Conservation (phyloP, 2,113 vertebrate species). For the Melanocharis versteri region DNA sequence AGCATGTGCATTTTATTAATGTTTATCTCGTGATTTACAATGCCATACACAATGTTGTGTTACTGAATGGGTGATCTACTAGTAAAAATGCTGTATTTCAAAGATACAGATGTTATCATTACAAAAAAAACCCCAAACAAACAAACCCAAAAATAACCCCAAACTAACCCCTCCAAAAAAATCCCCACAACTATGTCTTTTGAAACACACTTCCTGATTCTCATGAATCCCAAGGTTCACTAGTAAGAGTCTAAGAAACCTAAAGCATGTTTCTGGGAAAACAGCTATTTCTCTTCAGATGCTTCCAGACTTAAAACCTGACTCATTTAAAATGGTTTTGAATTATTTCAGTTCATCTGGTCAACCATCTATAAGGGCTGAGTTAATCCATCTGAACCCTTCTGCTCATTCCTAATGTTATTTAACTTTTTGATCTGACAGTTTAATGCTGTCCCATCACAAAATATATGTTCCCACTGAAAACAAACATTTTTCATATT, state of each 20-base stretch:
- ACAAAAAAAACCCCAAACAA: neutral
- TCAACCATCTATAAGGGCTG: constrained; percentile 8
- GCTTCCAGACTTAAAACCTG: constrained; percentile 26
- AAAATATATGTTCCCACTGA: constrained; percentile 61
- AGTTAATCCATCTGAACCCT: constrained; percentile 52
- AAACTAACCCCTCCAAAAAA: no score
- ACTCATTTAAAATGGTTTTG: neutral
- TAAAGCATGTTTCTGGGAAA: neutral
- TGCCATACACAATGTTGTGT: neutral
- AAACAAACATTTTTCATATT: constrained; percentile 67
- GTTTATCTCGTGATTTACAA: neutral
- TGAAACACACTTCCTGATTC: neutral
- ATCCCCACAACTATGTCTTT: neutral
- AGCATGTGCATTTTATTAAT: neutral
- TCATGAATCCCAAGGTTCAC: neutral
- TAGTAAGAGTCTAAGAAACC: neutral
- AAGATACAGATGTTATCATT: neutral
- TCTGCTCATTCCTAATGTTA: constrained; percentile 47
- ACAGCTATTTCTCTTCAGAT: constrained; percentile 28
- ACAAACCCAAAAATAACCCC: no score
- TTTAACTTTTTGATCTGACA: constrained; percentile 62
- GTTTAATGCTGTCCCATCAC: constrained; percentile 49
- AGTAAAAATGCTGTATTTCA: neutral
- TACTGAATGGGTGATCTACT: neutral
- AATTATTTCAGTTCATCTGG: neutral